Conservation (phyloP, 1,140 invertebrate species). For the Drosophila rhopaloa region DNA sequence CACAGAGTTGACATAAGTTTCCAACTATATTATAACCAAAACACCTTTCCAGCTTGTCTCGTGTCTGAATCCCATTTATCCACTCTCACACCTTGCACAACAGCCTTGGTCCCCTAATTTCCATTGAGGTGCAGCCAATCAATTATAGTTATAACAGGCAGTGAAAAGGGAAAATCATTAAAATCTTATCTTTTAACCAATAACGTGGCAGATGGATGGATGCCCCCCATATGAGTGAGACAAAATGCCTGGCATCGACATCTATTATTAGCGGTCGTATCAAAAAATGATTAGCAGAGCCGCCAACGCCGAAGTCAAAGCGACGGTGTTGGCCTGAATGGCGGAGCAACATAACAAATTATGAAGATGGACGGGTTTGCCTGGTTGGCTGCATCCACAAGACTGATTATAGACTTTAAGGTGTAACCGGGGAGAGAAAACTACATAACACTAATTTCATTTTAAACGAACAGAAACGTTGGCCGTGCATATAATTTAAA, state of each 20-base stretch:
- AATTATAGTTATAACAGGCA: slow-evolving; percentile 54
- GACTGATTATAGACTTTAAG: slow-evolving; percentile 62
- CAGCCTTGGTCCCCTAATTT: slow-evolving; percentile 17
- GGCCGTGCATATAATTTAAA: slow-evolving; percentile 70
- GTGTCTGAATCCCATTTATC: slow-evolving; percentile 36
- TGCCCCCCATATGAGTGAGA: slow-evolving; percentile 14
- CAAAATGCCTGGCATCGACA: slow-evolving; percentile 8
- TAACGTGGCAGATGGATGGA: slow-evolving; percentile 62
- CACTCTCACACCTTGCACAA: slow-evolving; percentile 33
- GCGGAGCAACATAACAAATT: slow-evolving; percentile 27
- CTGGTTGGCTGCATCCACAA: slow-evolving; percentile 32
- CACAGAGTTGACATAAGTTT: not conserved
- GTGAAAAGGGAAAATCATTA: slow-evolving; percentile 53
- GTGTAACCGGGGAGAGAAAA: slow-evolving; percentile 48
- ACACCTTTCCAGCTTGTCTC: slow-evolving; percentile 15
- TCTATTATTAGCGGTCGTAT: slow-evolving; percentile 72
- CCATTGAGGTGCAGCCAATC: slow-evolving; percentile 27
- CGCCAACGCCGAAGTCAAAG: slow-evolving; percentile 28
- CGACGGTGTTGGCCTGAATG: slow-evolving; percentile 47
- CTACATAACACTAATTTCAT: slow-evolving; percentile 77
- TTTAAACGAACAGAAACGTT: slow-evolving; percentile 75
- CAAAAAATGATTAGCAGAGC: slow-evolving; percentile 61
- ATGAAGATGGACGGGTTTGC: slow-evolving; percentile 21
- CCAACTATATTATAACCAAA: not conserved
- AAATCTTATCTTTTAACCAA: slow-evolving; percentile 60